Percentiles rank a stretch among this genome's conserved stretches.
These are phyloP conservation scores for Anaspis maculata DNA, from an alignment of 2,888 invertebrate species.

Conservation along the genomic window DNA sequence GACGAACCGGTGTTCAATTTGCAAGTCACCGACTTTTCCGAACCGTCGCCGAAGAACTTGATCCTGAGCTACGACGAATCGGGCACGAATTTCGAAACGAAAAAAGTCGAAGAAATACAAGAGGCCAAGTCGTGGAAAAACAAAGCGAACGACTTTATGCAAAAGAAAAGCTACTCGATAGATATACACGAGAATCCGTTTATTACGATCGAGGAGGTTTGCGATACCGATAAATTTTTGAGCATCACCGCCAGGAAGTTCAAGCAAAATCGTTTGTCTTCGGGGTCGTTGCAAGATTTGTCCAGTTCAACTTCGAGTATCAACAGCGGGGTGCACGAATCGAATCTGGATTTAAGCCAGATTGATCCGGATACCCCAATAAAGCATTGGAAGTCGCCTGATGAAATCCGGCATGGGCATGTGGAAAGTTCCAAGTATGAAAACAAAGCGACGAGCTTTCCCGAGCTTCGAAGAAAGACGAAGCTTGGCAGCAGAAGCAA, in stretches of 20 bases:
- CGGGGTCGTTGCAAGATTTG: conserved; percentile 37
- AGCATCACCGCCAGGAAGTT: conserved; percentile 30
- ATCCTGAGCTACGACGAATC: conserved; percentile 40
- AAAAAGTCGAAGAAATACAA: conserved; percentile 22
- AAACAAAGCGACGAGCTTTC: conserved; percentile 36
- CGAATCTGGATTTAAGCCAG: conserved; percentile 38
- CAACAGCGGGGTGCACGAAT: conserved; percentile 37
- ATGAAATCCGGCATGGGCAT: conserved; percentile 57
- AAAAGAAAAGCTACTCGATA: conserved; percentile 37
- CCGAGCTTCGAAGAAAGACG: conserved; percentile 26
- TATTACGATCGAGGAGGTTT: conserved; percentile 26
- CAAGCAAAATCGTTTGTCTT: conserved; percentile 26
- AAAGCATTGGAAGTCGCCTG: conserved; percentile 63
- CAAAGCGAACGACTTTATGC: conserved; percentile 28
- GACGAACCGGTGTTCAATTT: conserved; percentile 37
- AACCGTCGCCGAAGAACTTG: conserved; percentile 38
- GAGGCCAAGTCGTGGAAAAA: conserved; percentile 24
- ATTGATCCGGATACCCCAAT: conserved; percentile 32
- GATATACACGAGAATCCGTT: conserved; percentile 29
- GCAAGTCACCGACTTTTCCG: conserved; percentile 41
- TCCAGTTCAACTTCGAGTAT: conserved; percentile 41
- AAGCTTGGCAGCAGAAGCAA: conserved; percentile 24
- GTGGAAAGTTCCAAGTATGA: conserved; percentile 66
- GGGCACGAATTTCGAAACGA: conserved; percentile 30
- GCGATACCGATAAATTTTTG: conserved; percentile 31